Base-by-base conservation (phyloP, 35 echinoderm and acorn worm species). In the Ophioderma brevispina region DNA sequence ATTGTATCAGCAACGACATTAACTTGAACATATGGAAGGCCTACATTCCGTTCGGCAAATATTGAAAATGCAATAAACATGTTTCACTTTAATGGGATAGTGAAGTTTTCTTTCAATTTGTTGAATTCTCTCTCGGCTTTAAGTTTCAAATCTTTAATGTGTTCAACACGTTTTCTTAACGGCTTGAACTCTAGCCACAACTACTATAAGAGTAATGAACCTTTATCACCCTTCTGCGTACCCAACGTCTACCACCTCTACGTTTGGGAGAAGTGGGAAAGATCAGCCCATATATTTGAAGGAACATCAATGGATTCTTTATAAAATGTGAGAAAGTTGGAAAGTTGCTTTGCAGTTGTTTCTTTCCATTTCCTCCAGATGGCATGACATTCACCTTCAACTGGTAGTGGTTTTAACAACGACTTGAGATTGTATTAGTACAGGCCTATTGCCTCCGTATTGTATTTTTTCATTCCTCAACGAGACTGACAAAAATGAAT, bases 301-400 rank as follows among this genome's bases (percentile, higher is more conserved):
- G 82, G 52, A 59, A 85, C 34, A 36, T 50, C 25, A 35, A 85
- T 35, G 34, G 46, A 37, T 8, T 50, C 42, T 36, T 59, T 14
- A 35, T 36, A 59, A 36, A 64, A 4, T 37, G 15, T 31, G 30
- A 85, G 31, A 59, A 64, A 85, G 31, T 34, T 37, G 0, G 30
- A 35, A 31, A 85, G 32, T 36, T 19, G 8, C 31, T 32, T 2
- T 0, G 19, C 18, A 35, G 49, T 59, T 18, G 13, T 31, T 33
- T 70, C 32, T 36, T 52, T 28, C 83, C 83, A 85, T 31, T 85
- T 85, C 0, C 33, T n/a, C 83, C 83, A 85, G 3, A 59, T 64
- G 34, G 32, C 19, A 4, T 35, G 83, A 1, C 36, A 13, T 34
- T 64, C 14, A 0, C 10, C 30, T 0, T 85, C 83, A 2, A 15